phyloP scores from a whole-genome alignment of 1,140 invertebrate genomes.

The Orius laevigatus region DNA sequence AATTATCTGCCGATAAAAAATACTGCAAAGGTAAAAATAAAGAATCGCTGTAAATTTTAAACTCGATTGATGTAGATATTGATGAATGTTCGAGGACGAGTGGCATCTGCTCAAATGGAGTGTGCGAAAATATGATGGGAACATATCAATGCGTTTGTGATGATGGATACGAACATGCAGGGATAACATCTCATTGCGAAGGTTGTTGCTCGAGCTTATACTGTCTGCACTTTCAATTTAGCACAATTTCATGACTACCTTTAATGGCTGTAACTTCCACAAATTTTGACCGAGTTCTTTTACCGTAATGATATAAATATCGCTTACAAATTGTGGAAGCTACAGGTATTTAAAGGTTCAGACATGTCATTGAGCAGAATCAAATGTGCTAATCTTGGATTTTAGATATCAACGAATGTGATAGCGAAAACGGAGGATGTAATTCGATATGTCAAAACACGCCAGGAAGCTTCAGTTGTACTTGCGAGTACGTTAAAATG shows the following conservation, averaged over 20 bases:
- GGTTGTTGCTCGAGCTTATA: no score
- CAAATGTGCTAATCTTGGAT: slow-evolving; percentile 15
- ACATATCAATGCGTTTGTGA: slow-evolving; percentile 77
- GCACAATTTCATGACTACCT: no score
- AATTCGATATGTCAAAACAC: slow-evolving; percentile 44
- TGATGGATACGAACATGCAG: slow-evolving; percentile 54
- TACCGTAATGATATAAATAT: no score
- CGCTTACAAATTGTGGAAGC: no score
- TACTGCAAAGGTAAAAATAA: slow-evolving; percentile 41
- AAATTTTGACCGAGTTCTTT: no score
- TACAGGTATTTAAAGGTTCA: no score
- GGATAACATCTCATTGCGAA: slow-evolving; percentile 42
- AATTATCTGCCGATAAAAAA: slow-evolving; percentile 39
- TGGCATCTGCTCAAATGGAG: slow-evolving; percentile 68
- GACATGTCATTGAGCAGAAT: not conserved
- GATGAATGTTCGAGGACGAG: slow-evolving; percentile 59
- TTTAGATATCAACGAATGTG: slow-evolving; percentile 48
- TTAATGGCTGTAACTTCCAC: no score
- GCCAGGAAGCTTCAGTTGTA: slow-evolving; percentile 36
- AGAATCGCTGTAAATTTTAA: no score
- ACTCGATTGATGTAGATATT: slow-evolving; percentile 33
- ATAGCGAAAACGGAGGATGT: slow-evolving; percentile 41
- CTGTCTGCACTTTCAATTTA: no score
- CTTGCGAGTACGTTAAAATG: slow-evolving; percentile 29
- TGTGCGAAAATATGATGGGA: slow-evolving; percentile 74